phyloP scores from a whole-genome alignment of 35 echinoderm and acorn worm species.

The Strongylocentrotus purpuratus region DNA sequence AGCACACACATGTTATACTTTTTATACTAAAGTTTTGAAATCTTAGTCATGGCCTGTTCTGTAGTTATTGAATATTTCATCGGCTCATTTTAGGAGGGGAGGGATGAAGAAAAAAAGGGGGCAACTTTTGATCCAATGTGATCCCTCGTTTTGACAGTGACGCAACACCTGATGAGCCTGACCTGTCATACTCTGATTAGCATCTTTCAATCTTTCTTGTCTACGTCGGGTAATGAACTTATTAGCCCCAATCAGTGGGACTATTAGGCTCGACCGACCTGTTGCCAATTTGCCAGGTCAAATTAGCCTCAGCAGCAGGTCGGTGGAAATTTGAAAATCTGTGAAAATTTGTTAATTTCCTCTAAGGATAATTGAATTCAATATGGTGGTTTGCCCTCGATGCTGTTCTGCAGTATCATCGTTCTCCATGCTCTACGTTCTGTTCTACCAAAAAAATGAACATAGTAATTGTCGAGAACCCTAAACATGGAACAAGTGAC shows the following conservation, averaged over 20 bases:
- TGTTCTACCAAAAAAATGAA: neutral
- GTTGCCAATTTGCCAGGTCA: neutral
- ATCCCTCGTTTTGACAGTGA: neutral
- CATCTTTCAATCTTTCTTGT: neutral
- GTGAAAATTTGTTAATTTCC: neutral
- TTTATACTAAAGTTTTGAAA: too few species aligned
- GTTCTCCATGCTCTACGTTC: neutral
- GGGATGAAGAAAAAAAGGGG: neutral
- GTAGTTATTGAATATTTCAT: neutral
- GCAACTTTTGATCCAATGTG: neutral
- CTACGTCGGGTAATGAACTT: neutral
- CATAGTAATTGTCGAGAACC: too few species aligned
- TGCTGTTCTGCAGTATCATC: neutral
- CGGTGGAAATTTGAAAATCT: neutral
- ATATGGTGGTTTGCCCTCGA: neutral
- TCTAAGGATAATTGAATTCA: neutral
- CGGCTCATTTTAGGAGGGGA: neutral
- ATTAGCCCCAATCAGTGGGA: neutral
- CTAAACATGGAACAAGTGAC: too few species aligned
- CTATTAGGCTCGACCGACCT: neutral
- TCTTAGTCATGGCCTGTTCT: neutral
- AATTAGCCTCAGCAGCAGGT: neutral
- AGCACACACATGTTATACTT: too few species aligned
- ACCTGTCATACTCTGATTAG: slow-evolving; percentile 13
- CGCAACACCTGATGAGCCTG: neutral